Conservation (phyloP, 1,140 invertebrate species). For the Vanessa tameamea region DNA sequence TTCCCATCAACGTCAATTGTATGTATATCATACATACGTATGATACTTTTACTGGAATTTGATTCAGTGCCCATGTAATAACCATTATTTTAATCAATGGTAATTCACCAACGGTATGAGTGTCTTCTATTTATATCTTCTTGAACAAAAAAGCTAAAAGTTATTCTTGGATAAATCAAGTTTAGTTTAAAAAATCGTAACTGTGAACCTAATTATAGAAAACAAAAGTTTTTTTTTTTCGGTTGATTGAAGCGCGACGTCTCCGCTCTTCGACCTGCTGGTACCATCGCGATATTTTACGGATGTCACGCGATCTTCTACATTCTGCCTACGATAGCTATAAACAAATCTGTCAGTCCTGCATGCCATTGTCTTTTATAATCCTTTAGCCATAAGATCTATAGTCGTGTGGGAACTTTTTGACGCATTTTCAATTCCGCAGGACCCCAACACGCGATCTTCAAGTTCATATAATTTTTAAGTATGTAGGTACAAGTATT, state of each 20-base stretch:
- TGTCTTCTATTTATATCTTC: too few species aligned
- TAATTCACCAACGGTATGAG: too few species aligned
- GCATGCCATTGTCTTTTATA: constrained; percentile 28
- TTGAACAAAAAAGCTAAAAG: too few species aligned
- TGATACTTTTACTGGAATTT: not conserved
- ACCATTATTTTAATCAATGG: too few species aligned
- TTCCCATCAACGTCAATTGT: constrained; percentile 4
- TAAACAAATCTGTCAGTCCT: constrained; percentile 17
- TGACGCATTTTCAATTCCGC: constrained; percentile 37
- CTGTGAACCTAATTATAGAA: constrained; percentile 47
- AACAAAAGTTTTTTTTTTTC: constrained; percentile 58
- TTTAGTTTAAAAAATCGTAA: constrained; percentile 18
- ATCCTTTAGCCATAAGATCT: constrained; percentile 14
- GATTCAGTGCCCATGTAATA: too few species aligned
- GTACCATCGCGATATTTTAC: constrained; percentile 51
- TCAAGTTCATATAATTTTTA: not conserved
- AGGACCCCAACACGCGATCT: constrained; percentile 34
- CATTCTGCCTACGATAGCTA: constrained; percentile 23
- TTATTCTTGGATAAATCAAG: too few species aligned
- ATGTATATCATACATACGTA: not conserved
- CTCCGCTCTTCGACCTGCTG: constrained; percentile 47
- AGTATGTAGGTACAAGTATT: too few species aligned
- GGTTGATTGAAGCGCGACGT: constrained; percentile 47
- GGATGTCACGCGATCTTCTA: constrained; percentile 58
- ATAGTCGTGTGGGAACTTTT: constrained; percentile 28